Conservation (phyloP, 2,888 invertebrate species). For the Brenthis ino region DNA sequence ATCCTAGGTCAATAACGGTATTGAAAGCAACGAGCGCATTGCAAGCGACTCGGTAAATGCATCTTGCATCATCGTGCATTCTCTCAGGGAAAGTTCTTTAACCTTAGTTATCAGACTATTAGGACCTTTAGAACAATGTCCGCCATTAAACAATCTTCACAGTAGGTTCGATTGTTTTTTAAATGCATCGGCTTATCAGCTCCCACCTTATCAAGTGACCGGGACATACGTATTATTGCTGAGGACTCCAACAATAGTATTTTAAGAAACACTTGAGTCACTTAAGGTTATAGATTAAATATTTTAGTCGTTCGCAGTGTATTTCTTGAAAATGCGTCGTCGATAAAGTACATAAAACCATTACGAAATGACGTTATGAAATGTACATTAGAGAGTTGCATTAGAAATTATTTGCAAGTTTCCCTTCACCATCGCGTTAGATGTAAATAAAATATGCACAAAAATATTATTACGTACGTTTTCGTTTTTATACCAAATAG, state of each 20-base stretch:
- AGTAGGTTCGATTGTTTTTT: conserved; percentile 57
- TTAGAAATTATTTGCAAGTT: conserved; percentile 22
- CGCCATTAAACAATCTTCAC: conserved; percentile 42
- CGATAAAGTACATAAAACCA: conserved; percentile 1
- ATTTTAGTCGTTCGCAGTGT: background rate
- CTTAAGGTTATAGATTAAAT: conserved; percentile 29
- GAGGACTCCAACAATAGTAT: conserved; percentile 48
- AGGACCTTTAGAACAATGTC: conserved; percentile 50
- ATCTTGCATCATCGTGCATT: conserved; percentile 60
- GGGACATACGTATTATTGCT: conserved; percentile 53
- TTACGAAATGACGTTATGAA: conserved; percentile 10
- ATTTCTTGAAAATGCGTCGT: background rate
- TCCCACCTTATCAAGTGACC: conserved; percentile 71
- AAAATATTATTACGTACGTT: conserved; percentile 8
- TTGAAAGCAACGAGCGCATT: conserved; percentile 61
- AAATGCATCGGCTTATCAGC: conserved; percentile 69
- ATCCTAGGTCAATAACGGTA: conserved; percentile 72
- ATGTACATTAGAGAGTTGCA: background rate
- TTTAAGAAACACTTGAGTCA: conserved; percentile 47
- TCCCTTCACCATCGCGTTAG: conserved; percentile 10
- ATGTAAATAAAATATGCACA: background rate
- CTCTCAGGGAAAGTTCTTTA: conserved; percentile 52
- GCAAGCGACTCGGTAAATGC: conserved; percentile 61
- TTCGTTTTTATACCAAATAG: conserved; percentile 11
- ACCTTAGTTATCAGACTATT: conserved; percentile 60